Conservation (phyloP, 2,797 vertebrate species). For the Leuciscus waleckii region DNA sequence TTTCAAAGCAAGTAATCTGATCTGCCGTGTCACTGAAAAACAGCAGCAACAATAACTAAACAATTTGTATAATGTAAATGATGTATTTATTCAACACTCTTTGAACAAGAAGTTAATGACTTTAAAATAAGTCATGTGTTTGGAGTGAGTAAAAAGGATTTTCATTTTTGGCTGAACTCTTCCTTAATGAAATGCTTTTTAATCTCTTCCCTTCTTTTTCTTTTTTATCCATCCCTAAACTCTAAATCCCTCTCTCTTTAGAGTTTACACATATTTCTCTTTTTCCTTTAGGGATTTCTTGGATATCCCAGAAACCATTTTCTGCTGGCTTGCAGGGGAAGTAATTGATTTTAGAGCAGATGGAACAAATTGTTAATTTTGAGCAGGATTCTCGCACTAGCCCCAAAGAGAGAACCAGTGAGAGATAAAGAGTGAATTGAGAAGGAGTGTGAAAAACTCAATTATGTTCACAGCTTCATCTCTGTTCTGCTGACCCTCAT, state of each 20-base stretch:
- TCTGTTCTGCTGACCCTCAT: slow-evolving; percentile 37
- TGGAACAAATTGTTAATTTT: slow-evolving; percentile 58
- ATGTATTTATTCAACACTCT: slow-evolving; percentile 20
- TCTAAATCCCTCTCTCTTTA: neutral
- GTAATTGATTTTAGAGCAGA: slow-evolving; percentile 61
- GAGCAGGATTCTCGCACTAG: slow-evolving; percentile 14
- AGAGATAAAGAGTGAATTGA: slow-evolving; percentile 21
- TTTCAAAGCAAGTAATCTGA: slow-evolving; percentile 6
- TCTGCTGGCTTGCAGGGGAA: slow-evolving; percentile 46
- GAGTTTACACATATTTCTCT: slow-evolving; percentile 30
- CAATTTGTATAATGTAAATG: neutral
- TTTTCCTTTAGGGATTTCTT: slow-evolving; percentile 23
- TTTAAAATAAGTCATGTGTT: neutral
- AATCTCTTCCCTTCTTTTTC: slow-evolving; percentile 15
- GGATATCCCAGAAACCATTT: slow-evolving; percentile 49
- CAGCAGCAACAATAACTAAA: neutral
- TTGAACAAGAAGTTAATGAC: neutral
- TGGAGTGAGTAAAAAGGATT: slow-evolving; percentile 1
- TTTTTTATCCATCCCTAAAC: neutral
- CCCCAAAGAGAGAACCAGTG: slow-evolving; percentile 17
- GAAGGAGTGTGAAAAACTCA: slow-evolving; percentile 56
- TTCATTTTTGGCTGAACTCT: neutral
- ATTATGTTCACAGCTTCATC: slow-evolving; percentile 50
- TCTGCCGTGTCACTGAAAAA: neutral
- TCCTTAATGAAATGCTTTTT: slow-evolving; percentile 21